These are phyloP conservation scores for Oreohelix idahoensis DNA, from an alignment of 1,140 invertebrate species.

Conservation along the genomic window DNA sequence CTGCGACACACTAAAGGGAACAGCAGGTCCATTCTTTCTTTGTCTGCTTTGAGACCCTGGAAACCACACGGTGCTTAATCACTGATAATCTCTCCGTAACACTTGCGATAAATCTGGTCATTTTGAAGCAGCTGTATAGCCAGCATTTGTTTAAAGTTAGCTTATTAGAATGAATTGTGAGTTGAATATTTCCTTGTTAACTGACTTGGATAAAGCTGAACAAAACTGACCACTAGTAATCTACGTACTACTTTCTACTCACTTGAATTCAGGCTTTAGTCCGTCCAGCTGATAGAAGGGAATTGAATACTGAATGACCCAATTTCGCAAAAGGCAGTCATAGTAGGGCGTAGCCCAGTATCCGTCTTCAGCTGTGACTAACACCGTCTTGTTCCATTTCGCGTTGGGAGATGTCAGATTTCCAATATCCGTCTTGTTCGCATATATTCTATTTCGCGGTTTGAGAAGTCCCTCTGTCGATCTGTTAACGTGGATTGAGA, in stretches of 20 bases:
- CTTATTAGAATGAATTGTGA: too few species aligned
- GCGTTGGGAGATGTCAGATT: conserved; percentile 20
- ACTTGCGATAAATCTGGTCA: too few species aligned
- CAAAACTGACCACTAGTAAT: not conserved
- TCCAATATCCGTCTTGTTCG: conserved; percentile 43
- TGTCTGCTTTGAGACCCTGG: too few species aligned
- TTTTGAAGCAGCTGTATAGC: too few species aligned
- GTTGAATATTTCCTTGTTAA: too few species aligned
- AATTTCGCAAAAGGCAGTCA: conserved; percentile 51
- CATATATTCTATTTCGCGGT: conserved; percentile 36
- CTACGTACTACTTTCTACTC: conserved; percentile 36
- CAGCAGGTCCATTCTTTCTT: too few species aligned
- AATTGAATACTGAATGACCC: conserved; percentile 55
- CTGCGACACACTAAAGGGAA: too few species aligned
- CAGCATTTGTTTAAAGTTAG: too few species aligned
- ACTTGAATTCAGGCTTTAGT: conserved; percentile 53
- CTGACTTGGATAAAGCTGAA: not conserved
- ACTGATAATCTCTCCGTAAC: too few species aligned
- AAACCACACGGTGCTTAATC: too few species aligned
- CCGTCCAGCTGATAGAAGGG: conserved; percentile 50
- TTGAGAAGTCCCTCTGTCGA: conserved; percentile 38
- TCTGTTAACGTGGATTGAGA: conserved; percentile 37
- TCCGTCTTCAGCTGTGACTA: conserved; percentile 47
- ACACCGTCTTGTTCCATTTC: conserved; percentile 43
- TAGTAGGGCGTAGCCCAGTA: conserved; percentile 54